Base-by-base conservation (phyloP, 2,888 invertebrate genomes). In the Willowsia nigromaculata region DNA sequence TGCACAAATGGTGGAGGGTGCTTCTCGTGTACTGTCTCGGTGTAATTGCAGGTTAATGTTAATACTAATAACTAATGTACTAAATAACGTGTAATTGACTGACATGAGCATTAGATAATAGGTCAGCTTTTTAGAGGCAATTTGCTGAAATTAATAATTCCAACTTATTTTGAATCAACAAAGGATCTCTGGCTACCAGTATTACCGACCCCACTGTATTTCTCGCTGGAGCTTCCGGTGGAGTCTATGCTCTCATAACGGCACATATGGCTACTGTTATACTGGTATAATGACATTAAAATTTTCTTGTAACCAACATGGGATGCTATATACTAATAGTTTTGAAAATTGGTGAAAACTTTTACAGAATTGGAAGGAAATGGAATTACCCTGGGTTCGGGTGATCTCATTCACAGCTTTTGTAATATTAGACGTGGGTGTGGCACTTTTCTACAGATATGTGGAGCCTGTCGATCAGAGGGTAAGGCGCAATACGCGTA, bases 1-100 rank as follows among this genome's bases (percentile, higher is more conserved):
- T 99, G 0, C 99, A 99, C 94, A 96, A 96, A 92, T 98, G 98
- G 96, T 98, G 98, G 98, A 95, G 99, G 76, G 97, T 99, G 6
- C 94, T 96, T 0, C 94, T 96, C 13, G 96, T 98, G 40, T 98
- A 98, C 94, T 93, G 97, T 53, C 96, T 97, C 0, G 98, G 98
- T 0, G 98, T 98, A 0, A 94, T 96, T 0, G 97, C 97, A 0
- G 98, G 76, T 85, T 62, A 15, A 83, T 37, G 37, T 18, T 50
- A 2, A 22, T 3, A 22, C 22, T 25, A 22, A 53, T 25, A 1
- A 56, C 15, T 6, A 7, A 33, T 0, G 30, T 37, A 22, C 43
- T 56, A 3, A 65, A 30, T n/a, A 33, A 80, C n/a, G 13, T 59
- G 47, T 47, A 0, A 40, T 25, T 74, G 27, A 22, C 18, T 18